phyloP scores from a whole-genome alignment of 2,113 vertebrate species.

The Trinectes maculatus region DNA sequence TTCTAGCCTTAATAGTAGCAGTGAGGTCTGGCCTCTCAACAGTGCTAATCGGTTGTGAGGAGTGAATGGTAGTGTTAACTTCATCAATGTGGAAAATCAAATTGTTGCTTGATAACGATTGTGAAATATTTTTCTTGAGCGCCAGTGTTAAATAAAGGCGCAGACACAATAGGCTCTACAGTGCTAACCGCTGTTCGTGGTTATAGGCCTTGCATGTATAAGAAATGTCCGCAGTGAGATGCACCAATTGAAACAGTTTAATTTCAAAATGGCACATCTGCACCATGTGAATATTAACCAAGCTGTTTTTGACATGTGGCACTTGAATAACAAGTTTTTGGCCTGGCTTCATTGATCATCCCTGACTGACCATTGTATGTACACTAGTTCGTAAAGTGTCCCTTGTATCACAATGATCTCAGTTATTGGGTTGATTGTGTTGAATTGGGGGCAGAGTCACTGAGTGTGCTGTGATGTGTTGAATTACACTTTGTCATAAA shows the following conservation, averaged over 20 bases:
- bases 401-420: not conserved
- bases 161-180: conserved; percentile 36
- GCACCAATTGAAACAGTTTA: not conserved
- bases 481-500: not conserved
- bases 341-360: not conserved
- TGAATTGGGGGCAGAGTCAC: not conserved
- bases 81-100: not conserved
- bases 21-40: not conserved
- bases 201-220: conserved; percentile 44
- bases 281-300: not conserved
- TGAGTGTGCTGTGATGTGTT: not conserved
- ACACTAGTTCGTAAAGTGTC: not conserved
- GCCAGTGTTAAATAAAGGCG: not conserved
- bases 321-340: not conserved
- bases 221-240: conserved; percentile 34
- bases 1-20: too few species aligned
- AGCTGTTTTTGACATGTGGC: not conserved
- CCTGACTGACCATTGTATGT: not conserved
- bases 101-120: not conserved
- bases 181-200: not conserved
- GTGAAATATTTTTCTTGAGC: not conserved
- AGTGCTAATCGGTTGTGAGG: not conserved
- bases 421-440: too few species aligned
- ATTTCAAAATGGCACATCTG: not conserved
- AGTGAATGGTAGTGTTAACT: not conserved